phyloP scores from a whole-genome alignment of 2,113 vertebrate genomes.

The Trematomus loennbergii region DNA sequence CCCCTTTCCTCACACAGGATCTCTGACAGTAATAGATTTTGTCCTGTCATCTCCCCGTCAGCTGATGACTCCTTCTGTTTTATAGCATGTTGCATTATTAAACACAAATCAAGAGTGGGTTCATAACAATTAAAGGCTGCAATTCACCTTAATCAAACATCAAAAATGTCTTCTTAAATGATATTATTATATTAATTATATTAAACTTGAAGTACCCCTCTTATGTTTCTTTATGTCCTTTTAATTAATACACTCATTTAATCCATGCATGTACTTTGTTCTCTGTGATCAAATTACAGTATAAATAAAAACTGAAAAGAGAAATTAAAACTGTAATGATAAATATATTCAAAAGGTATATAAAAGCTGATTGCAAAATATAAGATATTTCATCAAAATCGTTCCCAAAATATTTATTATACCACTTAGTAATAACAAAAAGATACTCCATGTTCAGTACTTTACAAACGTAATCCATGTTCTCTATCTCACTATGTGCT shows the following conservation, averaged over 20 bases:
- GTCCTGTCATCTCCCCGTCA: conserved; percentile 6
- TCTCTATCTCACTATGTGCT: background rate
- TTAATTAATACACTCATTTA: no score
- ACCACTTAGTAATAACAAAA: no score
- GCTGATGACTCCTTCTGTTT: background rate
- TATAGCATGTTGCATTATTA: background rate
- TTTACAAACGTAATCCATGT: background rate
- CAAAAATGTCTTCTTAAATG: background rate
- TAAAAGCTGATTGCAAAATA: no score
- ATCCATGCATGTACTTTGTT: no score
- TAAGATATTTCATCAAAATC: no score
- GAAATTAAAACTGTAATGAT: no score
- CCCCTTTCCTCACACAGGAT: conserved; percentile 21
- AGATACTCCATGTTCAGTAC: no score
- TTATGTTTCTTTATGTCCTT: background rate
- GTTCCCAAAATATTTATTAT: no score
- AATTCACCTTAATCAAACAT: background rate
- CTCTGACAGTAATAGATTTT: background rate
- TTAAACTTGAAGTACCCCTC: background rate
- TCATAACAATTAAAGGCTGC: background rate
- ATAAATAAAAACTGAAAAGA: no score
- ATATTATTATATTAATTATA: no score
- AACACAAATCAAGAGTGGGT: background rate
- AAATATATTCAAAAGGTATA: no score
- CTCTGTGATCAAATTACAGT: no score